Evolutionary conservation across 2,797 vertebrate genomes (phyloP).

Genomic region (Loris lydekkerianus): DNA sequence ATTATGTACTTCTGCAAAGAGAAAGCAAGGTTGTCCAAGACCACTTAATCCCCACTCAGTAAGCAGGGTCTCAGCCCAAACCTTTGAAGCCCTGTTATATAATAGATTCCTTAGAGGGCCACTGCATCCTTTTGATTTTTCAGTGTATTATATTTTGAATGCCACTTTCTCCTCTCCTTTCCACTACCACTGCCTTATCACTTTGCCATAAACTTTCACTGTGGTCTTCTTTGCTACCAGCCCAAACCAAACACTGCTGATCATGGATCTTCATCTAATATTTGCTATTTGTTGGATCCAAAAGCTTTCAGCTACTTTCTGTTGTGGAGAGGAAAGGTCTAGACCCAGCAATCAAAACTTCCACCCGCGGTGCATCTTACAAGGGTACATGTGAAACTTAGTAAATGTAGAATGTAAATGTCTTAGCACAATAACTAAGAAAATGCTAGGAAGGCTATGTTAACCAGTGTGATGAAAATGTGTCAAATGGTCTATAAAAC

Average conservation of each 20-base stretch:
- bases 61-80: background rate
- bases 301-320: background rate
- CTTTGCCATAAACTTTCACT: background rate
- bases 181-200: background rate
- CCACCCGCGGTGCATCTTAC: too few relatives aligned
- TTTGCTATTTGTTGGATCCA: background rate
- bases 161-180: background rate
- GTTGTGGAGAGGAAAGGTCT: background rate
- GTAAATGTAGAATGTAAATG: too few relatives aligned
- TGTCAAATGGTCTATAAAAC: too few relatives aligned
- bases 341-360: background rate
- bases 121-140: background rate
- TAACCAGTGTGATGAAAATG: too few relatives aligned
- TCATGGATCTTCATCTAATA: background rate
- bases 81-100: background rate
- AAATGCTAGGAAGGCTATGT: too few relatives aligned
- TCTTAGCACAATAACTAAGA: too few relatives aligned
- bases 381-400: too few relatives aligned
- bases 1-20: slow-evolving; percentile 44
- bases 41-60: background rate
- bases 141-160: background rate
- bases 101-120: background rate
- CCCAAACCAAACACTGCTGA: background rate
- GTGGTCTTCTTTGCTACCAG: background rate
- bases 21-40: slow-evolving; percentile 22